These are phyloP conservation scores for Origma solitaria DNA, from an alignment of 2,113 vertebrate genomes.

Conservation along the genomic window DNA sequence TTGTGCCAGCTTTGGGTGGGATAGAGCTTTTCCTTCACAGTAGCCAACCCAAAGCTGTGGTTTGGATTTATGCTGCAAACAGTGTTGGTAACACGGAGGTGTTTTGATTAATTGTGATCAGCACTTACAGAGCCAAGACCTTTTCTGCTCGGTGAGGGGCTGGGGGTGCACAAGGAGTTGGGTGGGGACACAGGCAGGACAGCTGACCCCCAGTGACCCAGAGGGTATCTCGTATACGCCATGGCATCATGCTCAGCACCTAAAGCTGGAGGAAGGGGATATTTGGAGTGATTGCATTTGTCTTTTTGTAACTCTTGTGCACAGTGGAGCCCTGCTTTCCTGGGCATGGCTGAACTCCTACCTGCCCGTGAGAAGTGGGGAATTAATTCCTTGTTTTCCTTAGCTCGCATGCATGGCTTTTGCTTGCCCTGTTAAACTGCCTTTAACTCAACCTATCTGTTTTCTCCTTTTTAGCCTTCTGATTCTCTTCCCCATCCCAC, in stretches of 20 bases:
- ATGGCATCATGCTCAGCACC: not conserved
- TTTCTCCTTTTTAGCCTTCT: not conserved
- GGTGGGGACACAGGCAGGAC: not conserved
- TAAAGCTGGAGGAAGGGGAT: not conserved
- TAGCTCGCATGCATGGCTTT: not conserved
- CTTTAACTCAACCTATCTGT: not conserved
- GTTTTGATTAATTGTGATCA: not conserved
- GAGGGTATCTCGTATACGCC: fast-evolving
- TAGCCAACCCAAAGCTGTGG: not conserved
- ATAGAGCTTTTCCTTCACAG: not conserved
- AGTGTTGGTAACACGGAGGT: not conserved
- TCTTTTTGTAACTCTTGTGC: not conserved
- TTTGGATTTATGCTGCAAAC: not conserved
- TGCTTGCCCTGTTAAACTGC: not conserved
- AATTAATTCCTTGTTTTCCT: not conserved
- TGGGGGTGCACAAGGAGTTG: not conserved
- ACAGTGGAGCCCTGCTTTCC: not conserved
- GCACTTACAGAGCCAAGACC: too few relatives aligned
- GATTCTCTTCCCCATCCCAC: not conserved
- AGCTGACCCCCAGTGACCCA: not conserved
- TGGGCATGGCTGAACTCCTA: not conserved
- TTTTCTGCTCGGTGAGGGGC: not conserved
- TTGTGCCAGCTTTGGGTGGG: not conserved
- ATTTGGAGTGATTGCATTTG: not conserved
- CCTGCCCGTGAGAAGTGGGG: not conserved